phyloP scores from a whole-genome alignment of 2,888 invertebrate species.

The Notodonta dromedarius region DNA sequence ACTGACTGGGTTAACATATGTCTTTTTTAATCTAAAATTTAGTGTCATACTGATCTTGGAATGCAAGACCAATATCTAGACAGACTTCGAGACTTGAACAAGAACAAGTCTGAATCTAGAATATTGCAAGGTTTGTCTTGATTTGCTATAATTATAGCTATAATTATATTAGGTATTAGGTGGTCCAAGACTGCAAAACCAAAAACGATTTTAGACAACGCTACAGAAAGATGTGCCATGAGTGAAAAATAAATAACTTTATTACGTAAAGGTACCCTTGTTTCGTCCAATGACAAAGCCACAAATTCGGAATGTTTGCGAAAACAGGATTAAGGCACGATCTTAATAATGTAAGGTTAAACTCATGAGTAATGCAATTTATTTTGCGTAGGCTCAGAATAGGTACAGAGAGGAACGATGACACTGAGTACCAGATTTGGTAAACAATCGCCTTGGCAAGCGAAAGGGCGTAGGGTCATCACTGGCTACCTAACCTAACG shows the following conservation, averaged over 20 bases:
- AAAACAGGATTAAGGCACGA: conserved; percentile 2
- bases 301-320: conserved; percentile 4
- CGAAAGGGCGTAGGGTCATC: neutral
- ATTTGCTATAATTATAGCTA: no score
- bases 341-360: conserved; percentile 6
- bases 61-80: no score
- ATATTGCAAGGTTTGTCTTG: no score
- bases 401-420: neutral
- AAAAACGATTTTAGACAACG: no score
- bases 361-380: conserved; percentile 12
- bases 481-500: no score
- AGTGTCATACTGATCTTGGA: no score
- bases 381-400: conserved; percentile 3
- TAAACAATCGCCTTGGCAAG: neutral
- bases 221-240: neutral
- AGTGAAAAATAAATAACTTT: neutral
- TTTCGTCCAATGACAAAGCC: neutral
- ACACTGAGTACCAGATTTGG: neutral
- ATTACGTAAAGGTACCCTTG: neutral
- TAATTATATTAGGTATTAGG: no score
- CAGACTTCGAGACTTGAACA: no score
- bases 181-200: no score
- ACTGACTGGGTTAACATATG: no score
- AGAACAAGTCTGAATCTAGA: no score
- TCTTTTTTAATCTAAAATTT: no score